phyloP scores from a whole-genome alignment of 1,140 invertebrate species.

The Venturia canescens region DNA sequence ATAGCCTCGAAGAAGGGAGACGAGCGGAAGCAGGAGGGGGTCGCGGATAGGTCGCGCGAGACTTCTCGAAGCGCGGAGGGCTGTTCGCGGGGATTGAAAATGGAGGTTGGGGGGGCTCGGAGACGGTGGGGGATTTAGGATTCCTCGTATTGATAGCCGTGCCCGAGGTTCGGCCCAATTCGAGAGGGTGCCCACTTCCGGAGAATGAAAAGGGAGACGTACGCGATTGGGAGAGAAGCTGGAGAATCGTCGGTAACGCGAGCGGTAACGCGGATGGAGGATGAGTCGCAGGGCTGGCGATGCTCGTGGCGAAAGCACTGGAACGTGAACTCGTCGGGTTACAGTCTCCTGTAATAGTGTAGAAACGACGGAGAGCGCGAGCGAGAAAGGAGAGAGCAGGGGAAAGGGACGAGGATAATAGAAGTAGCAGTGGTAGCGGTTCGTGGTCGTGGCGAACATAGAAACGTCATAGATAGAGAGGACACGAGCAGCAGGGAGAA shows the following conservation, averaged over 20 bases:
- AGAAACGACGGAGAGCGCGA: too few relatives aligned
- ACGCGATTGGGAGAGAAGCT: slow-evolving; percentile 46
- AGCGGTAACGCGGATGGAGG: slow-evolving; percentile 23
- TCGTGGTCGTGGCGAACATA: slow-evolving; percentile 20
- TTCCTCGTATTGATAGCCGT: slow-evolving; percentile 28
- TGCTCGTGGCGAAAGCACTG: slow-evolving; percentile 43
- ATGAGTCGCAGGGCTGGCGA: slow-evolving; percentile 24
- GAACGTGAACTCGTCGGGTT: slow-evolving; percentile 32
- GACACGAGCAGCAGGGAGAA: slow-evolving; percentile 28
- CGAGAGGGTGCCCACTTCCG: background rate
- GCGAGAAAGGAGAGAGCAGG: background rate
- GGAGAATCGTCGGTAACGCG: slow-evolving; percentile 39
- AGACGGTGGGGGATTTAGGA: slow-evolving; percentile 11
- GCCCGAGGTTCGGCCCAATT: background rate
- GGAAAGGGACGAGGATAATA: slow-evolving; percentile 19
- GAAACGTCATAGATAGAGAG: slow-evolving; percentile 12
- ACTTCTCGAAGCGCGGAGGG: background rate
- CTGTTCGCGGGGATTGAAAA: background rate
- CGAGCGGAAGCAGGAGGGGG: slow-evolving; percentile 38
- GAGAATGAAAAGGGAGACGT: slow-evolving; percentile 39
- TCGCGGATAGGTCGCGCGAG: background rate
- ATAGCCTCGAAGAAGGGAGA: background rate
- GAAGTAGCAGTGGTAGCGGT: slow-evolving; percentile 28
- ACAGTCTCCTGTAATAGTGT: slow-evolving; percentile 24
- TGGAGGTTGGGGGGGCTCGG: background rate